A percentile compares a stretch with the other conserved stretches of the same genome.
phyloP scores from a whole-genome alignment of 2,797 vertebrate genomes.

The Merluccius polli region DNA sequence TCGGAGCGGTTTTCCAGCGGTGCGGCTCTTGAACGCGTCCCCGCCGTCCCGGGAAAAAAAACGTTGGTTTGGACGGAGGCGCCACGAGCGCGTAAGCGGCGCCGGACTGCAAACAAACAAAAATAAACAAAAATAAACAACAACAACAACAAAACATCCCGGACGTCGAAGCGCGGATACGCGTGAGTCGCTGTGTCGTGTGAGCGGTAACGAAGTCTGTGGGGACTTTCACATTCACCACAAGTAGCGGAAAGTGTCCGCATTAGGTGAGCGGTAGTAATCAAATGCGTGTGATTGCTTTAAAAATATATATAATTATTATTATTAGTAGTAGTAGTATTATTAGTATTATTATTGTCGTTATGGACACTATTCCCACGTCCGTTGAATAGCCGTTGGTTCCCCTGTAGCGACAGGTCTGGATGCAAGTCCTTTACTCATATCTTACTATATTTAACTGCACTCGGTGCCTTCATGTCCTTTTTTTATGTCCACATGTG shows the following conservation, averaged over 20 bases:
- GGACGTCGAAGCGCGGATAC: neutral
- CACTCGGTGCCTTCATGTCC: neutral
- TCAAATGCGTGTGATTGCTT: neutral
- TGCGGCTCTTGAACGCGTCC: neutral
- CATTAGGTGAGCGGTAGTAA: neutral
- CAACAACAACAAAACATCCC: too few species aligned
- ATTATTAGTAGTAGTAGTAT: too few species aligned
- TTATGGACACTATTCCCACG: neutral
- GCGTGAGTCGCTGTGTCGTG: neutral
- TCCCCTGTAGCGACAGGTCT: neutral
- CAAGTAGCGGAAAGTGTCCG: neutral
- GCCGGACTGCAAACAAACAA: neutral
- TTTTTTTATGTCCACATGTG: neutral
- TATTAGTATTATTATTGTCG: neutral
- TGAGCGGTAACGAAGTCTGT: too few species aligned
- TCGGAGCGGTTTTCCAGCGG: neutral
- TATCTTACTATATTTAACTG: neutral
- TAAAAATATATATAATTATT: too few species aligned
- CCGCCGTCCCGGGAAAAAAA: neutral
- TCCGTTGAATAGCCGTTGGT: neutral
- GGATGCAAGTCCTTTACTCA: neutral
- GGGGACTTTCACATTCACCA: neutral
- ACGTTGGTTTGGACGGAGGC: neutral
- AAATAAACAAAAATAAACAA: too few species aligned
- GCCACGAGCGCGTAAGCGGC: neutral